Evolutionary conservation across 53 echinoderm and acorn worm genomes (phyloP), one percentile per base, ranked within the genome.

Genomic region (Zoroaster sp.): DNA sequence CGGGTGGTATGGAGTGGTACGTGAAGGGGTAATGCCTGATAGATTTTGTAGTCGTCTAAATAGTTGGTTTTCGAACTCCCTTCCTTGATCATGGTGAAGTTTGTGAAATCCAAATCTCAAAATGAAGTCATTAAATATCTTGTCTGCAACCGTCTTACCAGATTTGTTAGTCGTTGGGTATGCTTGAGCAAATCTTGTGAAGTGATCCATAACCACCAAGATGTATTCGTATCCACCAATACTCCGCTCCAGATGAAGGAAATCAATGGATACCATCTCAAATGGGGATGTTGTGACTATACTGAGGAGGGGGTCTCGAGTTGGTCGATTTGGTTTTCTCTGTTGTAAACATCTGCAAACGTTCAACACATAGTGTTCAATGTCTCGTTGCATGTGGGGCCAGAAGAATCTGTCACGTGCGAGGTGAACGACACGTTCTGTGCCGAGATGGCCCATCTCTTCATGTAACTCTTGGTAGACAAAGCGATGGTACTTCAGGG

Each of bases 1-100:
- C 8, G 87, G 87, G 74, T 87, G 75, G 35, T 94, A 92, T 17
- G 94, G 94, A 0, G 94, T 88, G 1, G 87, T 91, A 3, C 91
- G 34, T 14, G 87, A 91, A 35, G 46, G 67, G 10, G 43, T 66
- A 10, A 91, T 76, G 17, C 91, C 87, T 0, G 25, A 14, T 33
- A 87, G 40, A 21, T 66, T 41, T 20, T 91, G 87, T n/a, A 91
- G 78, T n/a, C 51, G 59, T 12, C 74, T 21, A 40, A 87, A 87
- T 23, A 87, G 47, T 25, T 87, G 77, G 53, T 89, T 89, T 23
- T 92, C 82, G 49, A 92, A 92, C 10, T 89, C 89, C 4, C 83
- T 44, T 17, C 79, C 79, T 44, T 78, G 79, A 9, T 54, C 78
- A 78, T 44, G 78, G 20, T 74, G 75, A 0, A 74, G 31, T 74